Base-by-base conservation (phyloP, 2,888 invertebrate species). In the Helicoverpa assulta region DNA sequence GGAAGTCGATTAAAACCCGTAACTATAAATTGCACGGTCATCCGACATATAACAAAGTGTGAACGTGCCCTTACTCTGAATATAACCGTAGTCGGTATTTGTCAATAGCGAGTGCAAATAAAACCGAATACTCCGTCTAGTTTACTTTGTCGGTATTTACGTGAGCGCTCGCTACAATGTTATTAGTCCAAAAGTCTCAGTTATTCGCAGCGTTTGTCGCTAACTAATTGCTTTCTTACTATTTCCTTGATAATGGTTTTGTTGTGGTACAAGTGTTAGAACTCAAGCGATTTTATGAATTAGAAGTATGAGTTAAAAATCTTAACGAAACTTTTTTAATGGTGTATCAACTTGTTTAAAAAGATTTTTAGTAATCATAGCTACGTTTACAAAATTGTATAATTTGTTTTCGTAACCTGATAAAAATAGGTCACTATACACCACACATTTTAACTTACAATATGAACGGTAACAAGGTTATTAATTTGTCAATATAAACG, bases 141-240 rank as follows among this genome's bases (percentile, higher is more conserved):
- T 70, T 69, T 58, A 63, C 55, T 63, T 52, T 67, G 67, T 66
- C 29, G 43, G 61, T 78, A 70, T 70, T 64, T 70, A 61, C 53
- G 67, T 69, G 29, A 73, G 51, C 67, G 18, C 47, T 65, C 16
- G 70, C 60, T 66, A 79, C 75, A 76, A 78, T 75, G 76, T 77
- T 85, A 85, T 86, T 85, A 83, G 84, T 80, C 81, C n/a, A 78
- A 79, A 74, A 82, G 79, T 77, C 80, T 68, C 53, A 33, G 82
- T 77, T 83, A 82, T 76, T 80, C 66, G 70, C 76, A 80, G 82
- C 79, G 82, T 71, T 47, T 81, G 80, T 77, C 84, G 84, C 85
- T 88, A 88, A 91, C 92, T 94, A 94, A 94, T 95, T 94, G 92
- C 91, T 94, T 93, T 93, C 93, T 94, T 93, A 91, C 93, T 93